Evolutionary conservation across 2,113 vertebrate genomes (phyloP).

Genomic region (Jaculus jaculus): DNA sequence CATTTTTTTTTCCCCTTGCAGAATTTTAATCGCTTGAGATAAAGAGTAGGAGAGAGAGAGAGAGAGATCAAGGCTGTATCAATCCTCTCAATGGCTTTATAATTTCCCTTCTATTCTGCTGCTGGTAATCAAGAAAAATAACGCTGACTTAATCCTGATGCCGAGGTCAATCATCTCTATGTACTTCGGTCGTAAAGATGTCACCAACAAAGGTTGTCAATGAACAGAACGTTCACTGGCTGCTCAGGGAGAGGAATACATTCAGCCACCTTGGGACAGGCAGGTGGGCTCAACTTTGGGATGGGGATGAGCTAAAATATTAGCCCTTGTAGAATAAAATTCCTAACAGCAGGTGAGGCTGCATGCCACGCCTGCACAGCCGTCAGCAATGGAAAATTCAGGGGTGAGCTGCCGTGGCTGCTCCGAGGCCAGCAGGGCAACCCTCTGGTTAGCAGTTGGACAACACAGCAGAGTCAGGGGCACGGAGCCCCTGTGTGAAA

Average conservation of each 20-base stretch:
- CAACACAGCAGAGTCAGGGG: neutral
- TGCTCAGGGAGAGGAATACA: neutral
- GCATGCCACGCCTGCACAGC: neutral
- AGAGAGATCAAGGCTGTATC: conserved; percentile 85
- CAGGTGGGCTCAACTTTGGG: neutral
- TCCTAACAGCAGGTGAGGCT: conserved; percentile 57
- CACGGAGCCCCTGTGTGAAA: fast-evolving
- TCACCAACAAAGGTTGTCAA: conserved; percentile 75
- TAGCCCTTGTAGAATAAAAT: conserved; percentile 55
- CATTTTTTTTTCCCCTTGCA: conserved; percentile 64
- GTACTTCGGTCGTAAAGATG: conserved; percentile 77
- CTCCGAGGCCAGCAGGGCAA: neutral
- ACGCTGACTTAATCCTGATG: conserved; percentile 80
- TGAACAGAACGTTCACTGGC: conserved; percentile 44
- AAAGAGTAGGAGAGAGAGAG: conserved; percentile 76
- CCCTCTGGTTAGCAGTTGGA: conserved; percentile 1
- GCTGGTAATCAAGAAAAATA: conserved; percentile 87
- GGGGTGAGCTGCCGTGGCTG: neutral
- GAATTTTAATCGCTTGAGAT: conserved; percentile 88
- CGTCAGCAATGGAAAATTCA: neutral
- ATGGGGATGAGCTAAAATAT: conserved; percentile 65
- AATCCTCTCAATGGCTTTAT: conserved; percentile 89
- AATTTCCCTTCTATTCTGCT: conserved; percentile 83
- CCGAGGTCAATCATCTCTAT: conserved; percentile 82
- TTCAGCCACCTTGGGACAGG: neutral